phyloP scores from a whole-genome alignment of 2,888 invertebrate species.

The Neoitamus cyanurus region DNA sequence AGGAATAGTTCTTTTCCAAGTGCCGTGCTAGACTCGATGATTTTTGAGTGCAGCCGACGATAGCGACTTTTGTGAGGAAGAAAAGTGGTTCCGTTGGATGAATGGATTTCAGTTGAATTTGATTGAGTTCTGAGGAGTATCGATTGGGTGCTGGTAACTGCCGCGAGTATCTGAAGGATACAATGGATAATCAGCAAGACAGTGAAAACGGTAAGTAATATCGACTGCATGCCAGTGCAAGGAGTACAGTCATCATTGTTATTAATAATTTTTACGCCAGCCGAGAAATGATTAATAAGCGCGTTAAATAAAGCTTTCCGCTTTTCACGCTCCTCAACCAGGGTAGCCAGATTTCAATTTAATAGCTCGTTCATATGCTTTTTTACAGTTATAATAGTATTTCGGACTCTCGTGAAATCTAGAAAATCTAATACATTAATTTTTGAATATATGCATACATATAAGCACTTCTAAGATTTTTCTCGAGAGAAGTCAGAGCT shows the following conservation, averaged over 20 bases:
- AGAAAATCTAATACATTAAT: background rate
- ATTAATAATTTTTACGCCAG: background rate
- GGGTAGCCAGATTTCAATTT: background rate
- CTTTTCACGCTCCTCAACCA: background rate
- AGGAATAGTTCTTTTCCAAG: background rate
- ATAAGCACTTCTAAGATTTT: background rate
- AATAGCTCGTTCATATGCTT: background rate
- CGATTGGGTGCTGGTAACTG: background rate
- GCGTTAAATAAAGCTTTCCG: background rate
- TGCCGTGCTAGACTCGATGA: constrained; percentile 10
- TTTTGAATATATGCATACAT: background rate
- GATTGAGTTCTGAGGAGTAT: background rate
- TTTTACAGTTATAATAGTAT: background rate
- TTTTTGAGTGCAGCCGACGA: background rate
- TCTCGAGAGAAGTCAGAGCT: background rate
- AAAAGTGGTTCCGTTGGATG: background rate
- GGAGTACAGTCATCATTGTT: background rate
- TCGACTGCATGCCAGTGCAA: background rate
- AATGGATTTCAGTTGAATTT: background rate
- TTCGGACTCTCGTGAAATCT: background rate
- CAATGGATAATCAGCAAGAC: background rate
- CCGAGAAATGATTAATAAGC: background rate
- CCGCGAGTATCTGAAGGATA: background rate
- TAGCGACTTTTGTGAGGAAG: background rate
- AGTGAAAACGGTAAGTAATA: background rate